Evolutionary conservation across 2,113 vertebrate genomes (phyloP), one percentile per base, ranked within the genome.

Genomic region (Abramis brama): DNA sequence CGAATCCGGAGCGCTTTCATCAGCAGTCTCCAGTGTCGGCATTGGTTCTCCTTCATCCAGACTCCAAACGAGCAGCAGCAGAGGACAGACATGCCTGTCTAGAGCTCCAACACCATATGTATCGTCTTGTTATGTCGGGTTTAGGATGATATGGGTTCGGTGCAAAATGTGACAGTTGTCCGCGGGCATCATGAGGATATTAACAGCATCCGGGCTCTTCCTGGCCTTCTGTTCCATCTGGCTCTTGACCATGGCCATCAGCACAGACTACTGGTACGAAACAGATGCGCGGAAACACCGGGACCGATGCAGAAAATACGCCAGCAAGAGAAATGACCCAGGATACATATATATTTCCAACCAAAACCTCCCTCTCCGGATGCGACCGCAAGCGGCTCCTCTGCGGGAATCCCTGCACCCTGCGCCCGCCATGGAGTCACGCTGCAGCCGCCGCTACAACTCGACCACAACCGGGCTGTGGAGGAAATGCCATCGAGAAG

Each of bases 181-280:
- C 90, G 96, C 96, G 96, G 94, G 95, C 89, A 96, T 95, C 83
- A 96, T 96, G 95, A 96, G 95, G 95, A 95, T 95, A 91, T 94
- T 97, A 93, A 97, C 96, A 89, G 95, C 93, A 89, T 94, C 95
- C 1, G 97, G 96, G 79, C 94, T 97, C 87, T 94, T 95, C 86
- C 91, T 97, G 94, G 96, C 97, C n/a, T 95, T 96, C 87, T 96
- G 95, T 86, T 96, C 97, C 23, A 90, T 97, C 86, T 96, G 95
- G 45, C 94, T 97, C 79, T 94, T 97, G 75, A 93, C 95, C 13
- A 92, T 97, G 66, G 96, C 97, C 75, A 96, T 97, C 88, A 94
- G 97, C 91, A 97, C 97, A n/a, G 96, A 97, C 92, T 95, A 96
- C 89, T 97, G 97, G 96, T 97, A 97, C 90, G 96, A 97, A 94